Base-by-base conservation (phyloP, 2,113 vertebrate species). In the Ovis aries region DNA sequence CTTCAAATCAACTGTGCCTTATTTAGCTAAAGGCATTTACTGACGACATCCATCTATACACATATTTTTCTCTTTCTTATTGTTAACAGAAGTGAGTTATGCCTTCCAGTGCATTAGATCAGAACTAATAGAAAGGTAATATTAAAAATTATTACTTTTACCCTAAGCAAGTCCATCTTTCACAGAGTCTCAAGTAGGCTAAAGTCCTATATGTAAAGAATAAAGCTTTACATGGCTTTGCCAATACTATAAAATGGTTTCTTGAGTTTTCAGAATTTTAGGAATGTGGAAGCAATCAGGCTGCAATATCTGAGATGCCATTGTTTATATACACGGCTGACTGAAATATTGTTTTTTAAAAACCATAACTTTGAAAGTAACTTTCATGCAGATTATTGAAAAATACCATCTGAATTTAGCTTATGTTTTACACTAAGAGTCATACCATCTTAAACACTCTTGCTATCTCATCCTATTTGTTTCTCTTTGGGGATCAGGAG, bases 111-210 rank as follows among this genome's bases (percentile, higher is more conserved):
- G 62, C 45, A 71, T 89, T 96, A 67, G 23, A 67, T 50, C 93
- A 94, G 88, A 96, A 88, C 53, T 92, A 95, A 95, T 88, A 95
- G 77, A 97, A 95, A 96, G 53, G 71, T 92, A 36, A 90, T 89
- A 91, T 62, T 74, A 64, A 91, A 94, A 97, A 90, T 84, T 36
- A 97, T 92, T 95, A n/a, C 25, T 90, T 91, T 74, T 88, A 71
- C 21, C 17, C 52, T 78, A 91, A 86, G 40, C 45, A 80, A 90
- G 45, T 43, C n/a, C 85, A 31, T 93, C 86, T 77, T 97, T 95
- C 36, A 60, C 60, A n/a, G 40, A 45, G 33, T 77, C 6, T 95
- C 52, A 16, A 78, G 36, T n/a, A 96, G 25, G 31, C 16, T n/a
- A 27, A 81, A 93, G 31, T 90, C 31, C 78, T 93, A 14, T 43